Evolutionary conservation across 1,140 invertebrate genomes (phyloP).

Genomic region (Ruditapes philippinarum): DNA sequence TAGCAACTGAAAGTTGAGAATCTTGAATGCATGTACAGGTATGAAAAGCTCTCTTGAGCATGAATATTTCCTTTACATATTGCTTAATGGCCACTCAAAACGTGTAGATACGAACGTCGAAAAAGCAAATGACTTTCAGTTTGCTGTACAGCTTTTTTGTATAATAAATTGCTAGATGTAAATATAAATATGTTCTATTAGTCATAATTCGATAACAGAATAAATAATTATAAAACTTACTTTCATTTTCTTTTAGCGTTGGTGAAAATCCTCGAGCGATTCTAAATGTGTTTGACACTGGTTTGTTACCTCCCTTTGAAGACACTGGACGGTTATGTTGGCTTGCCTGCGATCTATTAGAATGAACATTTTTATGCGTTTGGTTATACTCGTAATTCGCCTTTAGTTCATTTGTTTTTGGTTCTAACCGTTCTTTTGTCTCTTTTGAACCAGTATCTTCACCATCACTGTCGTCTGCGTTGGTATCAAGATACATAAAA

Average conservation of each 20-base stretch:
- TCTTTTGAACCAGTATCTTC: background rate
- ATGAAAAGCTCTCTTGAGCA: too few species aligned
- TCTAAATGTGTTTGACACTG: conserved; percentile 38
- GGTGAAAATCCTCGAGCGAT: conserved; percentile 6
- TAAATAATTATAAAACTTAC: background rate
- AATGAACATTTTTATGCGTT: background rate
- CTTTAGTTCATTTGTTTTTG: background rate
- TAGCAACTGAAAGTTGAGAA: too few species aligned
- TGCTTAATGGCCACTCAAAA: too few species aligned
- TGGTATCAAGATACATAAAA: conserved; percentile 15
- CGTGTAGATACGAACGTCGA: too few species aligned
- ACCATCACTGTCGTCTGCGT: background rate
- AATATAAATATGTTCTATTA: too few species aligned
- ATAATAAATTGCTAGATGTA: too few species aligned
- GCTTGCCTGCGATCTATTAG: background rate
- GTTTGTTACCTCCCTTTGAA: background rate
- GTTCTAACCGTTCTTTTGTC: background rate
- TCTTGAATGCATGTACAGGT: too few species aligned
- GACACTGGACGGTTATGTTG: background rate
- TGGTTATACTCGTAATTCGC: background rate
- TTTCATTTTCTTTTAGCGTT: background rate
- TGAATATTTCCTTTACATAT: too few species aligned
- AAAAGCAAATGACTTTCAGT: too few species aligned
- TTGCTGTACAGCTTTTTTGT: too few species aligned
- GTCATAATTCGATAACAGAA: too few species aligned